These are phyloP conservation scores for Andrena bucephala DNA, from an alignment of 2,888 invertebrate genomes.

Conservation along the genomic window DNA sequence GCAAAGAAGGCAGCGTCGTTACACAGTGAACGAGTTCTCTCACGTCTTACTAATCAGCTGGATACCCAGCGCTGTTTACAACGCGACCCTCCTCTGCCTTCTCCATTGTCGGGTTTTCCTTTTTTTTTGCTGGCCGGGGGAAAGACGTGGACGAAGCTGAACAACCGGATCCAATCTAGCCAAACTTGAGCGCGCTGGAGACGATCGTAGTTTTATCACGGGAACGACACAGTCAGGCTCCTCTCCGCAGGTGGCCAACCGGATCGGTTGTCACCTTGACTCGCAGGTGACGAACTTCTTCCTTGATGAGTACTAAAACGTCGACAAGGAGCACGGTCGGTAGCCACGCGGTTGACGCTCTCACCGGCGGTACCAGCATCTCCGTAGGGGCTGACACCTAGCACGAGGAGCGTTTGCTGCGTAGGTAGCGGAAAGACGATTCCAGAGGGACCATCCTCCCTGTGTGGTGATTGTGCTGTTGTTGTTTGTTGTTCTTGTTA, in stretches of 20 bases:
- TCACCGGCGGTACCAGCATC: constrained; percentile 60
- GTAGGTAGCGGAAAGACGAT: constrained; percentile 54
- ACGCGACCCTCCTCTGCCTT: constrained; percentile 1
- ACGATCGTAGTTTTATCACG: constrained; percentile 1
- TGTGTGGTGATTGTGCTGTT: constrained; percentile 54
- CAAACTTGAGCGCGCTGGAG: constrained; percentile 23
- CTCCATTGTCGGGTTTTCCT: constrained; percentile 13
- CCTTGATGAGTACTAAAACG: constrained; percentile 76
- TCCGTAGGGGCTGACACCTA: constrained; percentile 69
- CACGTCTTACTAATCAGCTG: constrained; percentile 59
- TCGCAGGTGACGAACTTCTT: constrained; percentile 47
- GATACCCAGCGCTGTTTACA: constrained; percentile 33
- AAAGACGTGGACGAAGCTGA: not conserved
- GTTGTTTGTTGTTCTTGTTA: constrained; percentile 55
- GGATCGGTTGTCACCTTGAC: constrained; percentile 28
- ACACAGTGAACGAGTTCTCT: constrained; percentile 63
- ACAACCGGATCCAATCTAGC: constrained; percentile 6
- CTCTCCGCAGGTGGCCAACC: constrained; percentile 28
- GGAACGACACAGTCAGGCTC: not conserved
- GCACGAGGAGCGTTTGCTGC: constrained; percentile 66
- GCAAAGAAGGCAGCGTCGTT: constrained; percentile 70
- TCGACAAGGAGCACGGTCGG: constrained; percentile 65
- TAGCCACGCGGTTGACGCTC: constrained; percentile 74
- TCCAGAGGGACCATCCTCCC: constrained; percentile 37
- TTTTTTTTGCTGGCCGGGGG: not conserved